Percentiles rank a stretch among this genome's conserved stretches.
Conservation (phyloP, 2,888 invertebrate genomes). For the Camponotus fellah region DNA sequence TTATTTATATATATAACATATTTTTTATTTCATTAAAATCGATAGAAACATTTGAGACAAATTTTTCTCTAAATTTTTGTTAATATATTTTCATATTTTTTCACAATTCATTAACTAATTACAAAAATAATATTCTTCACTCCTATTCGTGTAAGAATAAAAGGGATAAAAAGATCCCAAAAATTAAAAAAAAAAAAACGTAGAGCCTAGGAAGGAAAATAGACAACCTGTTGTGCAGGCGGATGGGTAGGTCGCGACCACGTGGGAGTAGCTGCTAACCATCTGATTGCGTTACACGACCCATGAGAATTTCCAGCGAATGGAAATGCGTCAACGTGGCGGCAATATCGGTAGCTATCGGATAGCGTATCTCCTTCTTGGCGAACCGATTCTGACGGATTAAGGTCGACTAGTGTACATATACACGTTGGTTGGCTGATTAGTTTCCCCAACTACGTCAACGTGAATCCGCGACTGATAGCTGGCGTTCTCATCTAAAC, state of each 20-base stretch:
- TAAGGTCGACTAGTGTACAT: conserved; percentile 52
- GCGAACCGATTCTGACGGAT: conserved; percentile 55
- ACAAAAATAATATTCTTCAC: neutral
- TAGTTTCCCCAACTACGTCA: conserved; percentile 54
- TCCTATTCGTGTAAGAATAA: neutral
- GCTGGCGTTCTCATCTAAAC: conserved; percentile 40
- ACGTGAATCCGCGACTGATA: conserved; percentile 34
- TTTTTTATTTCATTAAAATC: neutral
- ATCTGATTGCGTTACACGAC: conserved; percentile 70
- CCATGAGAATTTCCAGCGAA: conserved; percentile 67
- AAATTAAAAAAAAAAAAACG: conserved; percentile 4
- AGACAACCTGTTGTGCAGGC: conserved; percentile 52
- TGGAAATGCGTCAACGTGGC: conserved; percentile 59
- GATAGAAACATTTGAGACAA: neutral
- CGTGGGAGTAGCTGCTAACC: conserved; percentile 67
- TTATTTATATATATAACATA: neutral
- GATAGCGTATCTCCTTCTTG: conserved; percentile 59
- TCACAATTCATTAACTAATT: neutral
- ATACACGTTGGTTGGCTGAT: conserved; percentile 54
- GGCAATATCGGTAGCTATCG: conserved; percentile 63
- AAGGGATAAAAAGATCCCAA: neutral
- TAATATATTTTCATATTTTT: neutral
- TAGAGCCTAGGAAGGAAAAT: conserved; percentile 36
- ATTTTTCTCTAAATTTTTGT: neutral
- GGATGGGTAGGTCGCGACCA: conserved; percentile 64